Evolutionary conservation across 37 sponge, comb jelly and placozoan species (phyloP).

Genomic region (Corticium candelabrum): DNA sequence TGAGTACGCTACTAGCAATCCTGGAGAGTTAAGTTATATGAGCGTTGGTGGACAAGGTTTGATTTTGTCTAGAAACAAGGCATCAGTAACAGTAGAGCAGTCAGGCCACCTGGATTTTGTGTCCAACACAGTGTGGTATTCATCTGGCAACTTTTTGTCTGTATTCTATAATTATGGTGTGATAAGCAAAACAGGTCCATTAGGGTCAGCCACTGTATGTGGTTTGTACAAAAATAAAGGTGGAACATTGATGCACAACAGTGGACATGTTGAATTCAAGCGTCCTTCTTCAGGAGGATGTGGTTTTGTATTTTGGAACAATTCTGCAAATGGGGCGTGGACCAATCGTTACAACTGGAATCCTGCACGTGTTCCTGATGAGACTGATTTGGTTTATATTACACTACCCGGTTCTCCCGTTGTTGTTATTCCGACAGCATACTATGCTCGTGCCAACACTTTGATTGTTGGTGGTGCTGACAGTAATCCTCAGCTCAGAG

Average conservation of each 20-base stretch:
- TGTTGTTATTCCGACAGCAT: background rate
- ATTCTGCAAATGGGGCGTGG: background rate
- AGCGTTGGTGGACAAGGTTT: background rate
- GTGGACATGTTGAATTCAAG: background rate
- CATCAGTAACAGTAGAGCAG: background rate
- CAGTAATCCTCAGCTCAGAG: background rate
- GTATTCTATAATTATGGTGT: background rate
- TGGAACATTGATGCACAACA: background rate
- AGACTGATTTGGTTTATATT: background rate
- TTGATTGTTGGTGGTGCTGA: background rate
- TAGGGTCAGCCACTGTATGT: background rate
- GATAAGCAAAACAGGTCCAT: background rate
- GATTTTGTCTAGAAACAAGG: background rate
- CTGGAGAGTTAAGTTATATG: background rate
- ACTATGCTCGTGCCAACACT: background rate
- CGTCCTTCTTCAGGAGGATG: background rate
- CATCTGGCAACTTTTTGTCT: background rate
- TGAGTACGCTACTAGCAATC: background rate
- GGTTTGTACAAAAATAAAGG: background rate
- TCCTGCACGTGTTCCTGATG: background rate
- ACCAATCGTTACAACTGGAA: background rate
- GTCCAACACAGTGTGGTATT: background rate
- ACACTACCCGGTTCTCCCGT: background rate
- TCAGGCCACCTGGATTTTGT: background rate
- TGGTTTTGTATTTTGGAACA: conserved; percentile 1